A percentile compares a stretch with the other conserved stretches of the same genome.
Evolutionary conservation across 2,113 vertebrate genomes (phyloP).

Genomic region (Erythrocercus mccallii): DNA sequence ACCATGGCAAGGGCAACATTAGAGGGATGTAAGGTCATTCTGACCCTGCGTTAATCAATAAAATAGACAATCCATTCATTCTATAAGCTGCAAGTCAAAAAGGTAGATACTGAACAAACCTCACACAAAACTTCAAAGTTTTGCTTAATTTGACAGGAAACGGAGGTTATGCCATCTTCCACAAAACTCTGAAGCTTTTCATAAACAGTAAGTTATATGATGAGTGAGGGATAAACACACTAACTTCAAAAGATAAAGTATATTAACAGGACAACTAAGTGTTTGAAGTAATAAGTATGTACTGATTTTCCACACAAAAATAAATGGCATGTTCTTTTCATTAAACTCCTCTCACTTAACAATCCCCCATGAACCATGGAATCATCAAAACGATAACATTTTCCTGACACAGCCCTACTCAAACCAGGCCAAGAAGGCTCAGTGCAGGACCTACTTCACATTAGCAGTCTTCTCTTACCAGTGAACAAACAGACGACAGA

Average conservation of each 20-base stretch:
- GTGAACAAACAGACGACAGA: neutral
- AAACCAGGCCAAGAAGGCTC: neutral
- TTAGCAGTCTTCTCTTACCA: neutral
- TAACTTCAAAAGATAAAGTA: neutral
- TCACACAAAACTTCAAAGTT: neutral
- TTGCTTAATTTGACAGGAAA: neutral
- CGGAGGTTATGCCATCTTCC: neutral
- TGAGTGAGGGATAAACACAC: neutral
- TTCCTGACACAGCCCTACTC: neutral
- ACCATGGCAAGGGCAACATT: neutral
- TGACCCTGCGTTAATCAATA: neutral
- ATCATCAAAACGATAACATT: neutral
- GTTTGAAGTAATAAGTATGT: neutral
- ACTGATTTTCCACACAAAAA: neutral
- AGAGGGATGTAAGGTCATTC: neutral
- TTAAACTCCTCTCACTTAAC: neutral
- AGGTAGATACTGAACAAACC: neutral
- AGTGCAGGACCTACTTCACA: neutral
- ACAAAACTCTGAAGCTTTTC: neutral
- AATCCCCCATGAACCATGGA: neutral
- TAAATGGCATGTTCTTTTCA: neutral
- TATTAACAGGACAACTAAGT: neutral
- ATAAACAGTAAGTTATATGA: neutral
- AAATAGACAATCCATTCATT: neutral
- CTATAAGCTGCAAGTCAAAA: neutral